Evolutionary conservation across 2,113 vertebrate species (phyloP).

Genomic region (Scophthalmus maximus): DNA sequence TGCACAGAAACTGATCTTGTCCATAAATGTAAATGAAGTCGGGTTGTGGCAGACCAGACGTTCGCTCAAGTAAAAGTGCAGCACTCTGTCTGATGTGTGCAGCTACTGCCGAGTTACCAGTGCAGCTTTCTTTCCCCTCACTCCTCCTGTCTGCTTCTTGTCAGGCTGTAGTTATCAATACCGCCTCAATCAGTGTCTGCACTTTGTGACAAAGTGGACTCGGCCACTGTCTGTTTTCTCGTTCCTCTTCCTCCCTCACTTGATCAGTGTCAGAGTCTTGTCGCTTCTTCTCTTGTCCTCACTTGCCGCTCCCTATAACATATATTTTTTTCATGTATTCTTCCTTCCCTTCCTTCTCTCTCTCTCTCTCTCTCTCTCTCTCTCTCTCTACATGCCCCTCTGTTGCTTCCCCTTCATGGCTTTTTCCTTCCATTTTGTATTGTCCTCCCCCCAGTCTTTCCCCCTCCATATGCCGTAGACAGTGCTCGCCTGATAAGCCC

Average conservation of each 20-base stretch:
- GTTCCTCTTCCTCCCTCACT: constrained; percentile 17
- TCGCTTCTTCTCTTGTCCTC: constrained; percentile 2
- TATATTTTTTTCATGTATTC: constrained; percentile 10
- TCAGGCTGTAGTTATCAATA: constrained; percentile 32
- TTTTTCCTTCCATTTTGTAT: constrained; percentile 24
- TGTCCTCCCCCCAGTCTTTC: constrained; percentile 5
- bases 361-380: not conserved
- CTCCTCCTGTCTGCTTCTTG: constrained; percentile 11
- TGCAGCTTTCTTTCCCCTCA: not conserved
- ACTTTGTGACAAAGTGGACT: constrained; percentile 5
- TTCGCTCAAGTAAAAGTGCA: too few relatives aligned
- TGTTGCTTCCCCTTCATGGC: constrained; percentile 14
- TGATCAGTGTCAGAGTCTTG: constrained; percentile 8
- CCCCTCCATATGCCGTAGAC: constrained; percentile 50
- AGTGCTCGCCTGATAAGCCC: constrained; percentile 52
- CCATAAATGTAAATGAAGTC: too few relatives aligned
- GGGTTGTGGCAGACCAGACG: too few relatives aligned
- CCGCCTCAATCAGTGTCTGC: constrained; percentile 17
- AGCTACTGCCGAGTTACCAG: not conserved
- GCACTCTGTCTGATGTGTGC: not conserved
- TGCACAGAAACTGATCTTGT: not conserved
- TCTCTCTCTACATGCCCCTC: constrained; percentile 19
- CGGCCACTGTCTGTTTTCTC: not conserved
- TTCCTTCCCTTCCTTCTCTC: not conserved
- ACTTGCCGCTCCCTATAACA: constrained; percentile 9